Base-by-base conservation (phyloP, 53 echinoderm and acorn worm species). In the Zoroaster sp. region DNA sequence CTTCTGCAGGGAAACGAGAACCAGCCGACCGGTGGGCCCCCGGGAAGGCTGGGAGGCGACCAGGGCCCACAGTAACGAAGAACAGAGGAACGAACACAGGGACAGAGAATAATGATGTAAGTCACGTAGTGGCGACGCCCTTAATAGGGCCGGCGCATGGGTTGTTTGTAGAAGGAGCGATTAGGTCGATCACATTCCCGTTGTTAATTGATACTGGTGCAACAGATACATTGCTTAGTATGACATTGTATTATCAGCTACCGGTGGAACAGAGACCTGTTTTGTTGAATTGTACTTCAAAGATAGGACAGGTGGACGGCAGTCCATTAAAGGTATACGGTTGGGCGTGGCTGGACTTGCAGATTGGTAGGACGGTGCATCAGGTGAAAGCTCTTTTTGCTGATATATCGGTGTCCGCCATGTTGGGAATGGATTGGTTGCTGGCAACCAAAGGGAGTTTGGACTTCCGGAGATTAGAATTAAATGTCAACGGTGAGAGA, bases 191-290 rank as follows among this genome's bases (percentile, higher is more conserved):
- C 66, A 34, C 52, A 6, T 80, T 73, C 39, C 42, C 49, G 13
- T 68, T 87, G 28, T 54, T 90, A n/a, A 36, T 93, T 17, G 90
- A 93, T 41, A 93, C 93, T 5, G 90, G 93, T 17, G 76, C 86
- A 18, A 83, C 93, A 32, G 93, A 77, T 12, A 93, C 89, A 8
- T 74, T 93, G 30, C 4, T 91, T 14, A 88, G 80, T 33, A 69
- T 51, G 15, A 32, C 45, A 35, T 30, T 83, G 33, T 93, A 91
- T 83, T 70, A 81, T 52, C 36, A 35, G 35, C 81, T 93, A 18
- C 74, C 80, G 0, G 5, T 11, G 8, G 75, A 85, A 37, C 23
- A 72, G 44, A 77, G 78, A 34, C 89, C 90, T 20, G 20, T 9
- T n/a, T 25, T 93, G 35, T 46, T 77, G 30, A 51, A 59, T 35